Conservation (phyloP, 1,140 invertebrate species). For the Rhizoglyphus robini region DNA sequence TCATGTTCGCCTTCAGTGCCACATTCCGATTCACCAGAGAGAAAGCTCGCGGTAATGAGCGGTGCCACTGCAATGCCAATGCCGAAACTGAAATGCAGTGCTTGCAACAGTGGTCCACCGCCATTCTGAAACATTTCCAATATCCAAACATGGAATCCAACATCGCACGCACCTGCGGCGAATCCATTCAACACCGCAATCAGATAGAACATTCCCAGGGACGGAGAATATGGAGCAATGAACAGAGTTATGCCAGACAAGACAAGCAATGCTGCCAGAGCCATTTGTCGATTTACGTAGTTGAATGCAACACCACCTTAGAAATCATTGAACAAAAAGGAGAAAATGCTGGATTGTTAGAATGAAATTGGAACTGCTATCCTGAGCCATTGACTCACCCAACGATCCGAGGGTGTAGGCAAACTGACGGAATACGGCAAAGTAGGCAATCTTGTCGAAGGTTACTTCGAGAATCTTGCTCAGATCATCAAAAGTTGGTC, state of each 20-base stretch:
- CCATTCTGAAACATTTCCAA: constrained; percentile 30
- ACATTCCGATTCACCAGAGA: constrained; percentile 6
- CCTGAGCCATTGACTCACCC: not conserved
- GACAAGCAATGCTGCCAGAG: not conserved
- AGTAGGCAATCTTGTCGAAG: constrained; percentile 15
- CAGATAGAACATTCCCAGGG: not conserved
- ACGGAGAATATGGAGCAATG: constrained; percentile 3
- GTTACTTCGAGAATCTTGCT: not conserved
- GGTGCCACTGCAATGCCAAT: constrained; percentile 40
- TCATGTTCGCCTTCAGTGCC: not conserved
- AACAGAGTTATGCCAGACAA: not conserved
- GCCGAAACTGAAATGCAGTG: constrained; percentile 40
- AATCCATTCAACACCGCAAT: constrained; percentile 18
- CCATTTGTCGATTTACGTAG: constrained; percentile 16
- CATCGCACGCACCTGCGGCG: constrained; percentile 19
- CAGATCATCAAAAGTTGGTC: constrained; percentile 16
- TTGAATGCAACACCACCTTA: constrained; percentile 14
- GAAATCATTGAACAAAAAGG: no score
- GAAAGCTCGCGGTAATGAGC: constrained; percentile 36
- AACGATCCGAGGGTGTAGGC: constrained; percentile 13
- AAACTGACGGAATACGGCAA: constrained; percentile 9
- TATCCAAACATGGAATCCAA: constrained; percentile 19
- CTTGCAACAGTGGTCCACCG: constrained; percentile 39
- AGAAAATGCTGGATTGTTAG: no score
- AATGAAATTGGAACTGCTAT: not conserved